phyloP scores from a whole-genome alignment of 2,888 invertebrate species.

The Eupithecia inturbata region DNA sequence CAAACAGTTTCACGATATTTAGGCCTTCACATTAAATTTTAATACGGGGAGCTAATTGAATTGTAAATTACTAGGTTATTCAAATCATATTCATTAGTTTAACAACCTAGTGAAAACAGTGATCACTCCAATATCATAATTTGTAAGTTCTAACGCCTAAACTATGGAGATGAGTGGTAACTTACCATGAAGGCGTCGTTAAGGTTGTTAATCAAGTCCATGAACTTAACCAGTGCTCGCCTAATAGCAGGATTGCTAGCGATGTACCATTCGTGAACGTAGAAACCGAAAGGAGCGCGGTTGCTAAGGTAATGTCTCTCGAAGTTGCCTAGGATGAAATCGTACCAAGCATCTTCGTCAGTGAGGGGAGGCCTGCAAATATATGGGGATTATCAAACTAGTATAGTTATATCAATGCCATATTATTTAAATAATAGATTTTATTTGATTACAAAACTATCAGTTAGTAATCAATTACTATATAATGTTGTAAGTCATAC shows the following conservation, averaged over 20 bases:
- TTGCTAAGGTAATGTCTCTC: constrained; percentile 85
- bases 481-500: too few relatives aligned
- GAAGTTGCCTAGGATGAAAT: constrained; percentile 87
- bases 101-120: neutral
- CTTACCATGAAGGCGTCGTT: constrained; percentile 85
- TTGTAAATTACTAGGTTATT: neutral
- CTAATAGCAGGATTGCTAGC: constrained; percentile 67
- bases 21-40: neutral
- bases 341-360: constrained; percentile 77
- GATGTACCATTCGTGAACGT: constrained; percentile 86
- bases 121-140: neutral
- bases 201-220: constrained; percentile 80
- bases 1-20: neutral
- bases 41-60: neutral
- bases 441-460: too few relatives aligned
- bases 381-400: neutral
- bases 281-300: constrained; percentile 87
- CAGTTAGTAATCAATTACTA: too few relatives aligned
- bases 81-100: neutral
- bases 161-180: neutral
- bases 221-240: constrained; percentile 81
- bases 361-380: constrained; percentile 52
- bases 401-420: too few relatives aligned
- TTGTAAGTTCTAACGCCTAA: neutral
- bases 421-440: too few relatives aligned